phyloP scores from a whole-genome alignment of 30 jellyfish, hydroid and myxozoan species.

The Pelagia noctiluca region DNA sequence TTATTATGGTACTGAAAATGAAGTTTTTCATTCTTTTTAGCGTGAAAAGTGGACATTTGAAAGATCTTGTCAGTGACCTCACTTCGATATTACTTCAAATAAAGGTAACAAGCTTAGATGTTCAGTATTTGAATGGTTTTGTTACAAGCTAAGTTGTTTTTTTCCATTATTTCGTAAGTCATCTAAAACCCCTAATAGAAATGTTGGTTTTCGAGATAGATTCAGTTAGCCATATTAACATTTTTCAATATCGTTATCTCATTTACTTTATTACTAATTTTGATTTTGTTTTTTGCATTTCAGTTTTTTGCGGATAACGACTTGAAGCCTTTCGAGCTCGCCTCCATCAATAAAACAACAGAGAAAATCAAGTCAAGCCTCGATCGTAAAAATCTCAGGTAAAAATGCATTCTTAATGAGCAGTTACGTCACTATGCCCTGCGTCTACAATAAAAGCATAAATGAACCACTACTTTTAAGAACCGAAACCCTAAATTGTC shows the following conservation, averaged over 20 bases:
- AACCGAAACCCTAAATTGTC: background rate
- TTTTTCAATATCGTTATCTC: background rate
- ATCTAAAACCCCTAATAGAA: background rate
- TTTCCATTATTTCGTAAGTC: background rate
- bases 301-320: conserved; percentile 69
- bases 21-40: background rate
- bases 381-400: conserved; percentile 60
- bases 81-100: conserved; percentile 91
- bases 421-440: background rate
- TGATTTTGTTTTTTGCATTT: background rate
- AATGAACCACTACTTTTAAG: background rate
- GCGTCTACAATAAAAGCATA: background rate
- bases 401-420: background rate
- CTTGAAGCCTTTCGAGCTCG: conserved; percentile 73
- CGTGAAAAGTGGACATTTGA: conserved; percentile 64
- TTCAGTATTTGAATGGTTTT: background rate
- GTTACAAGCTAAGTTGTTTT: background rate
- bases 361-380: conserved; percentile 64
- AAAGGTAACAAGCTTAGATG: conserved; percentile 27
- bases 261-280: no score
- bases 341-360: conserved; percentile 72
- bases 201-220: background rate
- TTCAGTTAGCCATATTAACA: background rate
- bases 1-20: background rate
- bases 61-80: conserved; percentile 66